These are phyloP conservation scores for Chelmon rostratus DNA, from an alignment of 2,797 vertebrate genomes.

Conservation along the genomic window DNA sequence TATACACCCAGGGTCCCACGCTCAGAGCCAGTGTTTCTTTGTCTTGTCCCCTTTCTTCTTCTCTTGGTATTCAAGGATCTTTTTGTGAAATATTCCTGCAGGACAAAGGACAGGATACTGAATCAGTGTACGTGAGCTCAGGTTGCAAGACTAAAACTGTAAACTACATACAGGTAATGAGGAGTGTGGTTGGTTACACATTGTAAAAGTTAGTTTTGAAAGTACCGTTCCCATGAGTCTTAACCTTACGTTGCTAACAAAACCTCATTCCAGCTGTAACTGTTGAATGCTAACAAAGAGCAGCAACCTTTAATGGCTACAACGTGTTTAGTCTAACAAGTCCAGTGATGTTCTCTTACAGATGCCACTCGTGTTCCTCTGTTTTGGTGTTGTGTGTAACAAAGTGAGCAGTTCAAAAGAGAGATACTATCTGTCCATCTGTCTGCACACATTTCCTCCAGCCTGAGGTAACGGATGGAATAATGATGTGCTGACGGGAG, in stretches of 20 bases:
- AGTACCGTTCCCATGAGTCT: too few species aligned
- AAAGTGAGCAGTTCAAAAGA: too few species aligned
- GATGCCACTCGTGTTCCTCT: background rate
- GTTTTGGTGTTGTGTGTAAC: too few species aligned
- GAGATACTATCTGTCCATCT: background rate
- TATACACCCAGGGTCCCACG: constrained; percentile 31
- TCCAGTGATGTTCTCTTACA: background rate
- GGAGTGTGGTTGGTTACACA: too few species aligned
- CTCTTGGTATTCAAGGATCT: constrained; percentile 83
- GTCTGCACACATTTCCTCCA: background rate
- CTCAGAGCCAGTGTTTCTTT: constrained; percentile 77
- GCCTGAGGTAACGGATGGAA: background rate
- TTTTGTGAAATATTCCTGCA: constrained; percentile 85
- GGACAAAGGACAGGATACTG: background rate
- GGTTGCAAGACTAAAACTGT: too few species aligned
- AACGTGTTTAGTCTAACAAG: background rate
- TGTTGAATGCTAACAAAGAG: background rate
- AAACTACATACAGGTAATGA: too few species aligned
- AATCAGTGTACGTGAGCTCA: constrained; percentile 11
- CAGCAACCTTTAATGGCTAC: too few species aligned
- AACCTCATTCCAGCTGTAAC: too few species aligned
- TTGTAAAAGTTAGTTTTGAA: too few species aligned
- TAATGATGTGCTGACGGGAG: too few species aligned
- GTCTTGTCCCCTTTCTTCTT: constrained; percentile 78
- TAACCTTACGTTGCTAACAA: too few species aligned